Percentiles rank a stretch among this genome's conserved stretches.
These are phyloP conservation scores for Thamnaconus septentrionalis DNA, from an alignment of 2,113 vertebrate genomes.

Conservation along the genomic window DNA sequence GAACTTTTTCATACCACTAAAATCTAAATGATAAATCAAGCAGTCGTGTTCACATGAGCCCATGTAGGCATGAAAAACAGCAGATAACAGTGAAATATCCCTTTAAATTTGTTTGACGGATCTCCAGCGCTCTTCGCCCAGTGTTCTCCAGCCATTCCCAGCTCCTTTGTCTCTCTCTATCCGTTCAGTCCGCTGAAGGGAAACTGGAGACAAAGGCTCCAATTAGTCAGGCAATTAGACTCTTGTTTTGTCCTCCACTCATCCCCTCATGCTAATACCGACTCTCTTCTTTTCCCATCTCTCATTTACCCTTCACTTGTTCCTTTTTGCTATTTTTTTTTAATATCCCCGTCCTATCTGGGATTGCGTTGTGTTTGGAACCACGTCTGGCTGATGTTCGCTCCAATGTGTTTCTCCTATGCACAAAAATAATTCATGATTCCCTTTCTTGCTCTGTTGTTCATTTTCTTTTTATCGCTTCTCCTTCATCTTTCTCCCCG, in stretches of 20 bases:
- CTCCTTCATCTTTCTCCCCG: conserved; percentile 45
- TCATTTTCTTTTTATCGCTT: conserved; percentile 44
- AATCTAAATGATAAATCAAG: no score
- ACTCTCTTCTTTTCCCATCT: conserved; percentile 51
- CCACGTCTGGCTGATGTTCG: conserved; percentile 21
- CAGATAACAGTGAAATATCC: no score
- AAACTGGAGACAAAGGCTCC: conserved; percentile 64
- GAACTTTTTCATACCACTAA: no score
- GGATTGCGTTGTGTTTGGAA: conserved; percentile 23
- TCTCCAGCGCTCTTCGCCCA: neutral
- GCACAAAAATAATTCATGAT: conserved; percentile 32
- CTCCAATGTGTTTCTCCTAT: conserved; percentile 34
- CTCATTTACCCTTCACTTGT: conserved; percentile 53
- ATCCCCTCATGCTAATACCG: conserved; percentile 59
- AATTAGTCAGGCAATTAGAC: conserved; percentile 77
- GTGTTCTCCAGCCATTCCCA: conserved; percentile 32
- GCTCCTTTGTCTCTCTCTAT: conserved; percentile 50
- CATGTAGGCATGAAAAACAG: no score
- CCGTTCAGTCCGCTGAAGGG: conserved; percentile 49
- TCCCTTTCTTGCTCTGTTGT: conserved; percentile 29
- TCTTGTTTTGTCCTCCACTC: conserved; percentile 55
- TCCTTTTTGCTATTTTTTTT: conserved; percentile 28
- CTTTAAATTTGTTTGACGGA: no score
- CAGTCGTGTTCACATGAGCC: no score
- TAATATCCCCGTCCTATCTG: conserved; percentile 3